Conservation (phyloP, 2,113 vertebrate genomes). For the Danio rerio region GRCz12tu NC_133199.1:43295501-43296000, state of each 20-base stretch:
- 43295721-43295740: slow-evolving; percentile 56
- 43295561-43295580: slow-evolving; percentile 81
- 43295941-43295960: slow-evolving; percentile 87
- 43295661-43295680: slow-evolving; percentile 93
- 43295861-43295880: slow-evolving; percentile 92
- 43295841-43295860: slow-evolving; percentile 93
- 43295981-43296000: slow-evolving; percentile 94
- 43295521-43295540: slow-evolving; percentile 57
- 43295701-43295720: slow-evolving; percentile 38
- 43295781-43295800: slow-evolving; percentile 86
- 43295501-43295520: slow-evolving; percentile 22
- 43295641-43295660: slow-evolving; percentile 84
- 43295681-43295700: slow-evolving; percentile 78
- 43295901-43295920: slow-evolving; percentile 85
- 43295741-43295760: slow-evolving; percentile 69
- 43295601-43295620: slow-evolving; percentile 89
- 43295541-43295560: slow-evolving; percentile 58
- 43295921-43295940: slow-evolving; percentile 93
- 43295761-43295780: slow-evolving; percentile 89
- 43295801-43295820: slow-evolving; percentile 87
- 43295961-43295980: slow-evolving; percentile 86
- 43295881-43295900: slow-evolving; percentile 79
- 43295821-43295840: slow-evolving; percentile 98
- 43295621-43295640: slow-evolving; percentile 91
- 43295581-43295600: slow-evolving; percentile 90